Percentiles rank a stretch among this genome's conserved stretches.
Evolutionary conservation across 2,888 invertebrate species (phyloP).

Genomic region (Microplitis manilae): DNA sequence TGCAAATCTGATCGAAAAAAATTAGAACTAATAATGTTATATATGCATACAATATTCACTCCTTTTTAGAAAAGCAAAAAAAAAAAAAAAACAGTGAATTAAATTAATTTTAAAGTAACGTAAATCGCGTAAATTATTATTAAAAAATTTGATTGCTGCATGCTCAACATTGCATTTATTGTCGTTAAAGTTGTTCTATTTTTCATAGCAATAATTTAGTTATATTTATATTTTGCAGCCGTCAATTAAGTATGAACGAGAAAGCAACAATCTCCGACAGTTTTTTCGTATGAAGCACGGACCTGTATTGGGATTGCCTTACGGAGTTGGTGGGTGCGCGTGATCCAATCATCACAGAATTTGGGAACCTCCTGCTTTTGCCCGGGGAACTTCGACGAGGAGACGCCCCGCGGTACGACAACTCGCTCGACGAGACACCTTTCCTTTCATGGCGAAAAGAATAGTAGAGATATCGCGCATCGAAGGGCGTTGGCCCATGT

Average conservation of each 20-base stretch:
- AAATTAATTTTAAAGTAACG: too few species aligned
- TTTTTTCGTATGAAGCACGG: constrained; percentile 47
- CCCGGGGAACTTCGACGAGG: constrained; percentile 76
- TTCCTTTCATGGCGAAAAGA: constrained; percentile 63
- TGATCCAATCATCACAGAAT: constrained; percentile 72
- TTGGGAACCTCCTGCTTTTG: constrained; percentile 74
- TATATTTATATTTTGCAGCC: background rate
- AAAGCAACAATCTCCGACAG: background rate
- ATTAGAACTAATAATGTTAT: too few species aligned
- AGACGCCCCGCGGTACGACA: constrained; percentile 64
- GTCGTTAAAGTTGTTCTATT: background rate
- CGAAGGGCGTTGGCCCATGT: constrained; percentile 67
- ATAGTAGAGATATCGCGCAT: constrained; percentile 60
- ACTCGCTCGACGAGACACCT: constrained; percentile 56
- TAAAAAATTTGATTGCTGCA: too few species aligned
- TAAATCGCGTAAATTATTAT: too few species aligned
- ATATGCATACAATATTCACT: too few species aligned
- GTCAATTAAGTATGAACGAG: background rate
- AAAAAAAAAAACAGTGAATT: too few species aligned
- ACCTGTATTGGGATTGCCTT: constrained; percentile 64
- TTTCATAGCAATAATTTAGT: background rate
- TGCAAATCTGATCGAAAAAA: too few species aligned
- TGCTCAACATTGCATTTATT: too few species aligned
- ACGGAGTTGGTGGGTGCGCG: constrained; percentile 64
- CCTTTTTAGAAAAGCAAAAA: too few species aligned